Evolutionary conservation across 92 coral and sea anemone species (phyloP), one percentile per base, ranked within the genome.

Genomic region (Palythoa grandis): DNA sequence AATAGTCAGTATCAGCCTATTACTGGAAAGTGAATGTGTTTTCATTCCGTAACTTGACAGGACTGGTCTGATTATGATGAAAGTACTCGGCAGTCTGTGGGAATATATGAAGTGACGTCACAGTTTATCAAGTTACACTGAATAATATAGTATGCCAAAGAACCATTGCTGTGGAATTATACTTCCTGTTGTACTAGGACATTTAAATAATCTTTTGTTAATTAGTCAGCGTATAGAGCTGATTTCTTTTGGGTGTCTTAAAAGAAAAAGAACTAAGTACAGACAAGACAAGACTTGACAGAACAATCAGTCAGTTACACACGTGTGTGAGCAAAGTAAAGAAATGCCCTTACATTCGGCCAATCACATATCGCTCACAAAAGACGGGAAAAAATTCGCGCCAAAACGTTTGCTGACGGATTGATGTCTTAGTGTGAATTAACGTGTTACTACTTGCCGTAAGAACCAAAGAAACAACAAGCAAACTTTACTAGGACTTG

Each of bases 31-130:
- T 29, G 35, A 29, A 29, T 29, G 0, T 29, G 35, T 29, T 52
- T 58, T 40, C 54, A 22, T 84, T 13, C 14, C 61, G 15, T 13
- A 12, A 17, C 70, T 23, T 75, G 83, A 29, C 74, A 96, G 98
- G 98, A 96, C 66, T 96, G 98, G 98, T 95, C 98, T 5, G 98
- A 96, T 60, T 96, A 96, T 67, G 98, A 96, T 65, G 98, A 96
- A 82, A 86, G 85, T 70, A 88, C 94, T 10, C 88, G 85, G 56
- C 87, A 86, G 67, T 91, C 98, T 40, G 98, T 96, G 60, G 98
- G 98, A 67, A 84, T 96, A 67, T 96, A 92, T 38, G 98, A 94
- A 83, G 98, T 96, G 58, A 83, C 96, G 13, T 93, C 94, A 24
- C 96, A 87, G 86, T 96, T 96, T 77, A 67, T 96, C 56, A 96